These are phyloP conservation scores for Malthinus seriepunctatus DNA, from an alignment of 2,888 invertebrate species.

Conservation along the genomic window DNA sequence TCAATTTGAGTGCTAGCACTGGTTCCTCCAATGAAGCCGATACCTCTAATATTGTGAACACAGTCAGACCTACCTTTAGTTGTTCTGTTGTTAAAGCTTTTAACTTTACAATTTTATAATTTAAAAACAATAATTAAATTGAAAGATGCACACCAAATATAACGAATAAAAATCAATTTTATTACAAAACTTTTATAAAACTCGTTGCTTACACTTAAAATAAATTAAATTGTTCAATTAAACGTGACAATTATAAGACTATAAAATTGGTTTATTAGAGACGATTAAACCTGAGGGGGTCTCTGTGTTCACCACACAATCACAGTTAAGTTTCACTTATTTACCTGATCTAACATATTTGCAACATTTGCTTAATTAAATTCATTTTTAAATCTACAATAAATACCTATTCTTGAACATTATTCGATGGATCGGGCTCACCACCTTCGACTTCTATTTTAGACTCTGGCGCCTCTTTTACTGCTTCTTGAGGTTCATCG, in stretches of 20 bases:
- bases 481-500: conserved; percentile 35
- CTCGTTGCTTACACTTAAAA: conserved; percentile 25
- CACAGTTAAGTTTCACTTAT: conserved; percentile 45
- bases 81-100: conserved; percentile 24
- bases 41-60: conserved; percentile 57
- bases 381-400: no score
- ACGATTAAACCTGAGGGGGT: conserved; percentile 33
- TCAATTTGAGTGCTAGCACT: conserved; percentile 79
- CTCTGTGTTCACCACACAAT: conserved; percentile 54
- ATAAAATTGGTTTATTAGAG: conserved; percentile 28
- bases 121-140: no score
- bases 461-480: conserved; percentile 8
- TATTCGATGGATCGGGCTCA: conserved; percentile 4
- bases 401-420: not conserved
- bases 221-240: conserved; percentile 30
- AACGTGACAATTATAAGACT: conserved; percentile 25
- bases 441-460: conserved; percentile 8
- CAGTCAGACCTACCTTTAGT: conserved; percentile 57
- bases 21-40: conserved; percentile 56
- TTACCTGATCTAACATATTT: conserved; percentile 39
- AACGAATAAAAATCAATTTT: conserved; percentile 7
- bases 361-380: conserved; percentile 35
- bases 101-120: no score
- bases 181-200: conserved; percentile 22
- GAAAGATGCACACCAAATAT: not conserved